phyloP scores from a whole-genome alignment of 2,797 vertebrate species.

The Aythya fuligula region DNA sequence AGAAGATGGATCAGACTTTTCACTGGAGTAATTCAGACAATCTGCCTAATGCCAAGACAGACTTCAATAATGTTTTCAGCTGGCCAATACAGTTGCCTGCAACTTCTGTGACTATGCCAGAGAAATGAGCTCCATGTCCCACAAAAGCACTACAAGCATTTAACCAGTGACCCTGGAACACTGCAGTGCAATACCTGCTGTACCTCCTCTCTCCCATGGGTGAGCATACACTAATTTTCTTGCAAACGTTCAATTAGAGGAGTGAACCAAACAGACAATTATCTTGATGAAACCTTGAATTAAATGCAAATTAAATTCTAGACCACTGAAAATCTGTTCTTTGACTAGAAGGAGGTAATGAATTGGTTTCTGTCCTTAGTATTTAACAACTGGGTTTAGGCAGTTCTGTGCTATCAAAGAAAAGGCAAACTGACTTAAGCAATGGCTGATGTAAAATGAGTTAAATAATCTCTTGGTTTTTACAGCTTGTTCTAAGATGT shows the following conservation, averaged over 20 bases:
- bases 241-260: constrained; percentile 59
- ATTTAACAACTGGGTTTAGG: not conserved
- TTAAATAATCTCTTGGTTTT: constrained; percentile 13
- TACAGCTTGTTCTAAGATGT: not conserved
- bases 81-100: not conserved
- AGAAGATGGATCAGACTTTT: not conserved
- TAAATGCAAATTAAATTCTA: constrained; percentile 66
- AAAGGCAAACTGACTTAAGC: constrained; percentile 11
- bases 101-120: not conserved
- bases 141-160: not conserved
- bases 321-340: constrained; percentile 42
- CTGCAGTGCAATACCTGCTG: not conserved
- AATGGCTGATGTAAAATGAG: constrained; percentile 18
- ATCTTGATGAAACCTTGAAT: constrained; percentile 66
- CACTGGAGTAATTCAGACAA: not conserved
- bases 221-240: constrained; percentile 47
- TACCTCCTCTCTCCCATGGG: not conserved
- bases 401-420: constrained; percentile 5
- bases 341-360: constrained; percentile 13
- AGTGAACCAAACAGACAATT: constrained; percentile 58
- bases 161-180: not conserved
- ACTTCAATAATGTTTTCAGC: not conserved
- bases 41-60: not conserved
- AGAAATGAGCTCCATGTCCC: not conserved
- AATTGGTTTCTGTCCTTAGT: not conserved